These are phyloP conservation scores for Halcyon smyrnensis DNA, from an alignment of 2,797 vertebrate genomes.

Conservation along the genomic window DNA sequence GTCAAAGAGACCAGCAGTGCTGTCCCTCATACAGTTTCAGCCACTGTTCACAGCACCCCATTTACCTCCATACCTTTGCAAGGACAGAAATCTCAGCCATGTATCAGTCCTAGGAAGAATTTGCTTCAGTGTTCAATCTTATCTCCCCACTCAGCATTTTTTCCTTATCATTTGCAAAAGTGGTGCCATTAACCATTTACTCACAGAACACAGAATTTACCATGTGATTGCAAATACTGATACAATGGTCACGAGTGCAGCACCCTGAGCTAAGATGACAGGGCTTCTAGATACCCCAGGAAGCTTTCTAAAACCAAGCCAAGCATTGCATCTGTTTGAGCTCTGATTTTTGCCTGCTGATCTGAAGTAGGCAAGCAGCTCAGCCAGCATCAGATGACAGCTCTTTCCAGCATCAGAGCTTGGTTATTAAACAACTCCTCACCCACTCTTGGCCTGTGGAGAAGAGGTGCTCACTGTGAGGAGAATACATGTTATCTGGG, in stretches of 20 bases:
- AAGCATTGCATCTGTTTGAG: neutral
- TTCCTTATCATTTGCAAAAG: neutral
- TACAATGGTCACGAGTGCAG: neutral
- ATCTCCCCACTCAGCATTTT: neutral
- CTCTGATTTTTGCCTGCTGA: neutral
- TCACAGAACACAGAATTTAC: neutral
- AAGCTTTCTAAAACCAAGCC: neutral
- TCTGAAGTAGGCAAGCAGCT: neutral
- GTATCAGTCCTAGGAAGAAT: neutral
- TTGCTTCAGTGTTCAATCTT: neutral
- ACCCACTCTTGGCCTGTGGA: neutral
- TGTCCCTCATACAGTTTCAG: neutral
- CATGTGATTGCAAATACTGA: neutral
- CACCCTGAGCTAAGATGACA: neutral
- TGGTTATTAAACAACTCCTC: neutral
- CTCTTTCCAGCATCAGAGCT: neutral
- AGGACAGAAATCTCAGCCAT: neutral
- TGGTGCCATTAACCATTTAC: neutral
- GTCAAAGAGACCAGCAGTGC: neutral
- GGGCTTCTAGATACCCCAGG: neutral
- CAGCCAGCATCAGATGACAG: neutral
- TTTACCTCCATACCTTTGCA: neutral
- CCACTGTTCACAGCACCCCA: neutral
- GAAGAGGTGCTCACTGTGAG: neutral
- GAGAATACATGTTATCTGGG: neutral